Conservation (phyloP, 2,797 vertebrate genomes). For the Clarias platycephalus region DNA sequence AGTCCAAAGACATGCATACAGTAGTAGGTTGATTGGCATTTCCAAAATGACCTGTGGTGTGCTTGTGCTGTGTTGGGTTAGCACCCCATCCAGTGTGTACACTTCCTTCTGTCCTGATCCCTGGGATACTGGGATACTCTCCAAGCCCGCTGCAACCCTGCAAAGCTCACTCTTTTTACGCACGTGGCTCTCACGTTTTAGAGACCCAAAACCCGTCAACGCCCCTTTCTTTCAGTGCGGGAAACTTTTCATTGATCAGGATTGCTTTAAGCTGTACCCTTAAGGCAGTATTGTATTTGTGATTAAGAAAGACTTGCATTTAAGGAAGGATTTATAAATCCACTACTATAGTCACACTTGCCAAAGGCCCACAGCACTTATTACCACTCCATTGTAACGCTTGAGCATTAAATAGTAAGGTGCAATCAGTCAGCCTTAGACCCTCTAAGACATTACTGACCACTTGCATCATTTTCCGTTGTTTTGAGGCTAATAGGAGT, state of each 20-base stretch:
- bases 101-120: too few species aligned
- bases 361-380: conserved; percentile 17
- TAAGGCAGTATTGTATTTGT: background rate
- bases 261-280: background rate
- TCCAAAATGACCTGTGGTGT: too few species aligned
- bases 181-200: background rate
- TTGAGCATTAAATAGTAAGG: conserved; percentile 19
- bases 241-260: background rate
- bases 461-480: background rate
- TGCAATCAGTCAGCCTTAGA: conserved; percentile 20
- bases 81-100: too few species aligned
- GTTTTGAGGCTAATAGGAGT: conserved; percentile 22
- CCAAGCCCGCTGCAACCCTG: background rate
- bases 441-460: conserved; percentile 6
- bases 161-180: background rate
- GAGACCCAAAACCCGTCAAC: background rate
- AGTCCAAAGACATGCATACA: too few species aligned
- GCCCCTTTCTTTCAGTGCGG: background rate
- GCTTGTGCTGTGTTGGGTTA: too few species aligned
- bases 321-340: background rate
- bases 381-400: conserved; percentile 25
- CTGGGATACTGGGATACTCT: background rate
- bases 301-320: background rate
- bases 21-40: too few species aligned
- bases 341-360: conserved; percentile 3